Conservation (phyloP, 2,797 vertebrate genomes). For the Periparus ater region DNA sequence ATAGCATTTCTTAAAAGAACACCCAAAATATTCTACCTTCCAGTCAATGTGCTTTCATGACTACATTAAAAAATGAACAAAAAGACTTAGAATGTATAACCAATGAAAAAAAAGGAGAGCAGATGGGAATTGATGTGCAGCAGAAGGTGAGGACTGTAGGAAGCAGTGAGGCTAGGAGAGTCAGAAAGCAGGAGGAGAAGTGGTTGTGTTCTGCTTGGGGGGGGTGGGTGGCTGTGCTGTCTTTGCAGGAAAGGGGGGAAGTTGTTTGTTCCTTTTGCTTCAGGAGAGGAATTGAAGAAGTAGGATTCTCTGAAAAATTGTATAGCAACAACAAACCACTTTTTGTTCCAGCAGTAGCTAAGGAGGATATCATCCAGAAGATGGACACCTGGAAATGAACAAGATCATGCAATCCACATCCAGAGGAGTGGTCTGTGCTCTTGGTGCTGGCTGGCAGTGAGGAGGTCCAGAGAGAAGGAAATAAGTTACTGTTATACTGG, state of each 20-base stretch:
- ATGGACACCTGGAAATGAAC: not conserved
- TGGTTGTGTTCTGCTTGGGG: not conserved
- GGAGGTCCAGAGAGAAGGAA: not conserved
- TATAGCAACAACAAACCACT: not conserved
- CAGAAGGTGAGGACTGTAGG: not conserved
- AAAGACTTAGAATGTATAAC: not conserved
- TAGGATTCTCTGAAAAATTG: not conserved
- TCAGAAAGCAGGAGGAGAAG: not conserved
- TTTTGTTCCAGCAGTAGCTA: not conserved
- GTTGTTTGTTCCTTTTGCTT: not conserved
- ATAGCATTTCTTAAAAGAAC: not conserved
- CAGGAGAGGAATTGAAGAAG: not conserved
- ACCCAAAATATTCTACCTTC: not conserved
- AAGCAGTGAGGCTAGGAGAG: not conserved
- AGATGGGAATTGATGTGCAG: not conserved
- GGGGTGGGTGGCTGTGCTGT: not conserved
- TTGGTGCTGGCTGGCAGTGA: not conserved
- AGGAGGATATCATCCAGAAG: not conserved
- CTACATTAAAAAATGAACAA: conserved; percentile 22
- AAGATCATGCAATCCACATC: not conserved
- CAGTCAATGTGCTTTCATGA: not conserved
- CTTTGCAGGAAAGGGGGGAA: not conserved
- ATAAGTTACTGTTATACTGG: not conserved
- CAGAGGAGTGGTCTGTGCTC: not conserved
- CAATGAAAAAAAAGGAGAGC: not conserved